phyloP scores from a whole-genome alignment of 2,888 invertebrate species.

The Polydrusus tereticollis region DNA sequence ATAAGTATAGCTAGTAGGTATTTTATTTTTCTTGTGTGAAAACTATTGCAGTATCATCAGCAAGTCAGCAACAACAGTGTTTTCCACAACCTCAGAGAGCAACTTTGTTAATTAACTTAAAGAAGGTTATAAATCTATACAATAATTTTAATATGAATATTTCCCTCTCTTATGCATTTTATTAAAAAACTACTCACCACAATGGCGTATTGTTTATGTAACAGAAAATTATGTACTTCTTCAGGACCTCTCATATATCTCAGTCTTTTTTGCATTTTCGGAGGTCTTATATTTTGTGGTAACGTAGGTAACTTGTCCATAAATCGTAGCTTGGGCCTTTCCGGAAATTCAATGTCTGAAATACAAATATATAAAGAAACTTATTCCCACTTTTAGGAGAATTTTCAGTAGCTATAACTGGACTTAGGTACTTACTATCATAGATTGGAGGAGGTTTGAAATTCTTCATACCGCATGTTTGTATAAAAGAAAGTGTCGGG shows the following conservation, averaged over 20 bases:
- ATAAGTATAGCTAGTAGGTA: too few species aligned
- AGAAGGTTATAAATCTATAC: too few species aligned
- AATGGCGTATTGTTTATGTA: slow-evolving; percentile 94
- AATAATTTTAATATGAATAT: background rate
- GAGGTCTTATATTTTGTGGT: slow-evolving; percentile 76
- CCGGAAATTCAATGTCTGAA: slow-evolving; percentile 80
- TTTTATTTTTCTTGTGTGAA: too few species aligned
- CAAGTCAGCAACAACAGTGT: too few species aligned
- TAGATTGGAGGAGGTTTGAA: slow-evolving; percentile 78
- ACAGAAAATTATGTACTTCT: slow-evolving; percentile 82
- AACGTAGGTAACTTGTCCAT: slow-evolving; percentile 82
- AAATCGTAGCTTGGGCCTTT: slow-evolving; percentile 77
- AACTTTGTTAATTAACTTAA: too few species aligned
- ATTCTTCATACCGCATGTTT: slow-evolving; percentile 75
- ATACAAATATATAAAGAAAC: background rate
- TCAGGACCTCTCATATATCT: slow-evolving; percentile 95
- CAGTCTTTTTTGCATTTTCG: slow-evolving; percentile 88
- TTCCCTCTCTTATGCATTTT: background rate
- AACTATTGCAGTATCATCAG: too few species aligned
- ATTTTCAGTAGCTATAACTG: too few species aligned
- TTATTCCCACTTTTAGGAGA: too few species aligned
- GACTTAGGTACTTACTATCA: slow-evolving; percentile 70
- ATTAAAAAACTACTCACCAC: slow-evolving; percentile 74
- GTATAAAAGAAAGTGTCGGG: slow-evolving; percentile 53
- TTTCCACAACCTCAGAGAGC: too few species aligned